Evolutionary conservation across 2,888 invertebrate species (phyloP).

Genomic region (Ornithoptera alexandrae): DNA sequence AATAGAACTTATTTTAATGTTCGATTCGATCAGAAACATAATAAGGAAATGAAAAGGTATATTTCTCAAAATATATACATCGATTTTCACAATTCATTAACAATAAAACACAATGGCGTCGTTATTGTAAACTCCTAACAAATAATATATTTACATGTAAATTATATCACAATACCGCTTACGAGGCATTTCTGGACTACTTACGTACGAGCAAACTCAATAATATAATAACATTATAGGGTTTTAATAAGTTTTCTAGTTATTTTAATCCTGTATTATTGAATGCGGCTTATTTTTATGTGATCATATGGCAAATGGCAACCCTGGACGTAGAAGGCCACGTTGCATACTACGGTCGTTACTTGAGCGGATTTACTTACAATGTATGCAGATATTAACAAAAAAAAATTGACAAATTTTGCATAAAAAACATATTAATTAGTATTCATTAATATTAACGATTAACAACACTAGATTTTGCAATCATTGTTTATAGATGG

Average conservation of each 20-base stretch:
- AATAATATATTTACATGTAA: constrained; percentile 48
- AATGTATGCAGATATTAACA: no score
- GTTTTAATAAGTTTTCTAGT: constrained; percentile 27
- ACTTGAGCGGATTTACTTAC: constrained; percentile 9
- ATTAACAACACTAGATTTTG: no score
- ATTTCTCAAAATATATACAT: neutral
- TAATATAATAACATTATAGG: constrained; percentile 29
- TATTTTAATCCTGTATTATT: constrained; percentile 29
- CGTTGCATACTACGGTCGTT: neutral
- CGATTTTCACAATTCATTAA: constrained; percentile 25
- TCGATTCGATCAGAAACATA: constrained; percentile 7
- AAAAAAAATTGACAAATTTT: no score
- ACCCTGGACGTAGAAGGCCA: constrained; percentile 17
- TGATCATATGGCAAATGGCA: constrained; percentile 21
- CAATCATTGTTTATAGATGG: no score
- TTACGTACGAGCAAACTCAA: constrained; percentile 30
- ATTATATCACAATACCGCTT: constrained; percentile 61
- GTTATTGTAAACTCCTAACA: constrained; percentile 35
- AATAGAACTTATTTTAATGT: neutral
- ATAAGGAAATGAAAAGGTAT: constrained; percentile 24
- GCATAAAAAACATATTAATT: no score
- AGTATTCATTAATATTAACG: no score
- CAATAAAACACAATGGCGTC: constrained; percentile 27
- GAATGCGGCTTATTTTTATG: constrained; percentile 28
- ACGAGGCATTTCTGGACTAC: constrained; percentile 54